These are phyloP conservation scores for Prionailurus bengalensis DNA, from an alignment of 2,113 vertebrate species.

Conservation along the genomic window DNA sequence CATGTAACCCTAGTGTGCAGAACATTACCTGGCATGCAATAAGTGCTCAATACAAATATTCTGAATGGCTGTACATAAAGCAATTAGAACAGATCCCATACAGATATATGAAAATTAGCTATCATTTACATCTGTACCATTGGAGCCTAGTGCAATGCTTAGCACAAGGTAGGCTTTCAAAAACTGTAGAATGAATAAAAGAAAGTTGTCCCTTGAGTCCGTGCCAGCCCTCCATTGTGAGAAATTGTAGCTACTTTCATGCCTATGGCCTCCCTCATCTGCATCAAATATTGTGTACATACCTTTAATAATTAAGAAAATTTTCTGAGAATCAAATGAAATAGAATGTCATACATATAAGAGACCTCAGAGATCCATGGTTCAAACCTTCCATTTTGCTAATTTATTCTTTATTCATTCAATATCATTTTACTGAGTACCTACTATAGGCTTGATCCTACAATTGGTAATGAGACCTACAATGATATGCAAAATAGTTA, in stretches of 20 bases:
- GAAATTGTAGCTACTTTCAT: neutral
- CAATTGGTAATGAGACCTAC: neutral
- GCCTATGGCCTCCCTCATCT: neutral
- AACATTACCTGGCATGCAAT: slow-evolving; percentile 18
- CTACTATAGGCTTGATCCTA: neutral
- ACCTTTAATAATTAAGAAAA: neutral
- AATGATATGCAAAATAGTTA: slow-evolving; percentile 16
- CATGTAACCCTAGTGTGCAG: neutral
- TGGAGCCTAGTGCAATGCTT: neutral
- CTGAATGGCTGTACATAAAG: neutral
- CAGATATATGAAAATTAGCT: neutral
- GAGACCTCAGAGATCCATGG: neutral
- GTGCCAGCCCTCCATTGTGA: neutral
- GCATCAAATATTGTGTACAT: neutral
- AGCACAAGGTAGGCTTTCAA: neutral
- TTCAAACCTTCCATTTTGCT: slow-evolving; percentile 14
- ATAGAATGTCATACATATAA: neutral
- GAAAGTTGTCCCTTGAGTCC: neutral
- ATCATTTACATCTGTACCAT: neutral
- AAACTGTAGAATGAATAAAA: slow-evolving; percentile 31
- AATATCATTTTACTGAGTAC: slow-evolving; percentile 22
- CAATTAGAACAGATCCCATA: neutral
- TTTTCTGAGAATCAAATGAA: neutral
- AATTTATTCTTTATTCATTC: slow-evolving; percentile 21
- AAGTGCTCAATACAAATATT: slow-evolving; percentile 35